Conservation (phyloP, 2,113 vertebrate genomes). For the rabbit (Oryctolagus cuniculus) region mOryCun1.1 NC_091435.1:19895001-19895500, state of each 20-base stretch:
- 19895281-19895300: neutral
- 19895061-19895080: neutral
- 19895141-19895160: neutral
- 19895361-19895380: neutral
- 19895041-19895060: neutral
- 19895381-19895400: conserved; percentile 29
- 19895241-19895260: neutral
- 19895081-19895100: neutral
- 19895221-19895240: conserved; percentile 36
- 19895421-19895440: conserved; percentile 42
- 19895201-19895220: neutral
- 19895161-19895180: neutral
- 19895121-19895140: neutral
- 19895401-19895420: neutral
- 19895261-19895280: neutral
- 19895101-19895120: neutral
- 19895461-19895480: neutral
- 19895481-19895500: neutral
- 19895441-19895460: conserved; percentile 57
- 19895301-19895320: neutral
- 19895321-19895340: neutral
- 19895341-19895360: conserved; percentile 10
- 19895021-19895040: conserved; percentile 47
- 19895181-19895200: neutral
- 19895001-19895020: conserved; percentile 23